These are phyloP conservation scores for Rhadina sibilatrix DNA, from an alignment of 2,113 vertebrate species.

Conservation along the genomic window DNA sequence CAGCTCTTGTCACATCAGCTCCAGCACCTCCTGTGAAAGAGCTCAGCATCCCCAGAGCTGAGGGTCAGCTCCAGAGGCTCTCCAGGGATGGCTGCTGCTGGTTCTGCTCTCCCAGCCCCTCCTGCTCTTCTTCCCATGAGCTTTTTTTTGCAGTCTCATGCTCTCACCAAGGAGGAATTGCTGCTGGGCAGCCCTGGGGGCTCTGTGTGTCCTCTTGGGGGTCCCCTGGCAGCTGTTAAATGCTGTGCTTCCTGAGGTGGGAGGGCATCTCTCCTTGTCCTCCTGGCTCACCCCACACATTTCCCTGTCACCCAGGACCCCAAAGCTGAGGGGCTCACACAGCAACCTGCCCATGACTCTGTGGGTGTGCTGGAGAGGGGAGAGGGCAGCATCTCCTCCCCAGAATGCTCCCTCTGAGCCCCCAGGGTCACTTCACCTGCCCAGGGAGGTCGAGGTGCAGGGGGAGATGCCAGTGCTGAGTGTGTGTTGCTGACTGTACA, in stretches of 20 bases:
- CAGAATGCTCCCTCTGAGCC: neutral
- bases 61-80: neutral
- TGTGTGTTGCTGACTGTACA: neutral
- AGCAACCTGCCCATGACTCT: fast-evolving
- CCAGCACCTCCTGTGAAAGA: neutral
- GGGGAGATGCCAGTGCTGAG: fast-evolving
- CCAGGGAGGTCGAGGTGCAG: neutral
- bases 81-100: neutral
- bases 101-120: neutral
- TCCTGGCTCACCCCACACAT: neutral
- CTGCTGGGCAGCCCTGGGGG: neutral
- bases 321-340: neutral
- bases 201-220: fast-evolving
- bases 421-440: neutral
- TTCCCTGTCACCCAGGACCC: neutral
- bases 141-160: neutral
- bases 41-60: neutral
- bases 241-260: neutral
- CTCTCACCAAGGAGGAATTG: neutral
- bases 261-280: fast-evolving
- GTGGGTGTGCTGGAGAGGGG: neutral
- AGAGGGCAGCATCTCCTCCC: neutral
- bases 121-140: neutral
- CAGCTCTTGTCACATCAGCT: neutral
- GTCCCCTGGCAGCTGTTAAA: fast-evolving